Evolutionary conservation across 92 coral and sea anemone species (phyloP).

Genomic region (Ricordea florida): DNA sequence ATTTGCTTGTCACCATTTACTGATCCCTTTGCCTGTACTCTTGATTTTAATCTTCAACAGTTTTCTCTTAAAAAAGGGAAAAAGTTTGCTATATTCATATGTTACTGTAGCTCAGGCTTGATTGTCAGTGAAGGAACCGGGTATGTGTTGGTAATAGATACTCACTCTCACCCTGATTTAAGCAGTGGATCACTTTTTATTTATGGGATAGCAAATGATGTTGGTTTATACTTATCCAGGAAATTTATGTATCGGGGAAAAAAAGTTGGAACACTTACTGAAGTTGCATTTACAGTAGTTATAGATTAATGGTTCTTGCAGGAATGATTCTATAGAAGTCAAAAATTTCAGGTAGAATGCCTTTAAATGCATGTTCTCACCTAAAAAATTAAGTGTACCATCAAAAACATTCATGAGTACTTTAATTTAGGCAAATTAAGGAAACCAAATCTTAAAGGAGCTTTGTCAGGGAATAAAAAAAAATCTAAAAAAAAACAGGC

Average conservation of each 20-base stretch:
- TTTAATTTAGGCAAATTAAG: no score
- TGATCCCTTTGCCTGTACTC: conserved; percentile 19
- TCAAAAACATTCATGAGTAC: no score
- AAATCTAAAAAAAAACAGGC: no score
- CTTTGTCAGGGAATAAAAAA: no score
- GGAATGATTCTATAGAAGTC: no score
- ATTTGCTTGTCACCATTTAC: conserved; percentile 7
- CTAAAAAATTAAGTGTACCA: no score
- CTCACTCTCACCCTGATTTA: conserved; percentile 16
- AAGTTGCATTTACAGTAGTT: conserved; percentile 13
- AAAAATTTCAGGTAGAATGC: no score
- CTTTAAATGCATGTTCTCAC: no score
- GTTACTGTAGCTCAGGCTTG: background rate
- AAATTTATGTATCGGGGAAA: conserved; percentile 1
- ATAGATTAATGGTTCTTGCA: no score
- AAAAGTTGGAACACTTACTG: conserved; percentile 15
- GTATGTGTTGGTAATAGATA: conserved; percentile 11
- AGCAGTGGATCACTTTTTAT: conserved; percentile 4
- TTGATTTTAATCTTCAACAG: conserved; percentile 4
- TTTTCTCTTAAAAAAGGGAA: background rate
- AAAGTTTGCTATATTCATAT: conserved; percentile 1
- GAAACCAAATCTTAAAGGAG: no score
- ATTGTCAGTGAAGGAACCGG: conserved; percentile 15
- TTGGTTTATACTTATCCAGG: conserved; percentile 3
- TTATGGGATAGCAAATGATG: conserved; percentile 11